Conservation (phyloP, 1,140 invertebrate species). For the Hycleus phaleratus region DNA sequence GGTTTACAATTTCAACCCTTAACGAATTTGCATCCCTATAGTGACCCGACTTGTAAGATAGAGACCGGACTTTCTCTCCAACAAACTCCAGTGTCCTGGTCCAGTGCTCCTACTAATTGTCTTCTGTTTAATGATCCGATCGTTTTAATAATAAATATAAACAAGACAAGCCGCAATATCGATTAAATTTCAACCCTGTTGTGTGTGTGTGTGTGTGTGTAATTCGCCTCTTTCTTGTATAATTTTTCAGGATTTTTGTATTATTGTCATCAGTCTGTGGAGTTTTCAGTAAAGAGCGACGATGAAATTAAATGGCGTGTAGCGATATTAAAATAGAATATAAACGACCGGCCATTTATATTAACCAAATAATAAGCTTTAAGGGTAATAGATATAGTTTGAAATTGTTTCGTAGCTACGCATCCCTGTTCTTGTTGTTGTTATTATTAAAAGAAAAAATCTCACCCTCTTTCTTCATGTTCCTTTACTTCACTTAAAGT, state of each 20-base stretch:
- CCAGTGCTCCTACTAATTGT: slow-evolving; percentile 17
- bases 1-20: too few species aligned
- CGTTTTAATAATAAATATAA: too few species aligned
- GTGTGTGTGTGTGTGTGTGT: too few species aligned
- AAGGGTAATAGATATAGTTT: slow-evolving; percentile 33
- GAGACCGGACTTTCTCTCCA: too few species aligned
- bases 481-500: background rate
- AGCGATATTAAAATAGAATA: slow-evolving; percentile 30
- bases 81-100: background rate
- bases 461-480: background rate
- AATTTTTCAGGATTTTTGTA: too few species aligned
- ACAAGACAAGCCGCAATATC: too few species aligned
- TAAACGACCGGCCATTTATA: slow-evolving; percentile 28
- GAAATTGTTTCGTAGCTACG: slow-evolving; percentile 18
- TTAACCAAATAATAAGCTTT: slow-evolving; percentile 30
- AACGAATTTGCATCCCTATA: too few species aligned
- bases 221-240: too few species aligned
- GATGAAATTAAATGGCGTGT: slow-evolving; percentile 25
- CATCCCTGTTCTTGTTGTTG: slow-evolving; percentile 1
- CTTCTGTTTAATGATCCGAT: slow-evolving; percentile 22
- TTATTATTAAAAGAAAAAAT: slow-evolving; percentile 9
- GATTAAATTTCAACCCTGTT: too few species aligned
- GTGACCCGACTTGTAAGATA: too few species aligned
- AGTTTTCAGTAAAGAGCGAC: too few species aligned
- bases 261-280: too few species aligned